A percentile compares a stretch with the other conserved stretches of the same genome.
Evolutionary conservation across 2,888 invertebrate species (phyloP).

Genomic region (Byasa hedistus): DNA sequence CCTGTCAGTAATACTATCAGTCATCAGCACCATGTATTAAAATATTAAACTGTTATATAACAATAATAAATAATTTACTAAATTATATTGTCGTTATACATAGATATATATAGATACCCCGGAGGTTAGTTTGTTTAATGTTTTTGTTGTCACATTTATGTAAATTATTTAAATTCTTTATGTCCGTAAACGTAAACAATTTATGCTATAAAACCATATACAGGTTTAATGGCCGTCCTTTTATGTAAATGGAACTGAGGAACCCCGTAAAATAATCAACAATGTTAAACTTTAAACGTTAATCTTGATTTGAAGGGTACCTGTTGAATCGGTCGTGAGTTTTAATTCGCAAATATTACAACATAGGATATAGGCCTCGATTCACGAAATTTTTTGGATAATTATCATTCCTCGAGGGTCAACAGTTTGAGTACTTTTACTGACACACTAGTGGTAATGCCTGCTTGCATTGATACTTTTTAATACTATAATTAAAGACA

Average conservation of each 20-base stretch:
- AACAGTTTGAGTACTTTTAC: neutral
- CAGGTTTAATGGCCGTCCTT: neutral
- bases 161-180: neutral
- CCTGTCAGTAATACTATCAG: no score
- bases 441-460: neutral
- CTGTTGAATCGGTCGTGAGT: neutral
- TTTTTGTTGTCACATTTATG: neutral
- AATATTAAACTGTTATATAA: no score
- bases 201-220: neutral
- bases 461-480: neutral
- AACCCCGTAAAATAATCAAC: neutral
- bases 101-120: no score
- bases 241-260: neutral
- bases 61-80: no score
- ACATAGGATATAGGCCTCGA: conserved; percentile 2
- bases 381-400: neutral
- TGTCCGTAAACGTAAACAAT: neutral
- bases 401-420: conserved; percentile 1
- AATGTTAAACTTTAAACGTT: neutral
- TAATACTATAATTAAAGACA: neutral
- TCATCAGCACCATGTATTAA: no score
- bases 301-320: conserved; percentile 14
- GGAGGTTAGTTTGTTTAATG: neutral
- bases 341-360: conserved; percentile 1
- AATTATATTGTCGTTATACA: neutral